Conservation (phyloP, 2,113 vertebrate genomes). For the Zosterops pallidus region DNA sequence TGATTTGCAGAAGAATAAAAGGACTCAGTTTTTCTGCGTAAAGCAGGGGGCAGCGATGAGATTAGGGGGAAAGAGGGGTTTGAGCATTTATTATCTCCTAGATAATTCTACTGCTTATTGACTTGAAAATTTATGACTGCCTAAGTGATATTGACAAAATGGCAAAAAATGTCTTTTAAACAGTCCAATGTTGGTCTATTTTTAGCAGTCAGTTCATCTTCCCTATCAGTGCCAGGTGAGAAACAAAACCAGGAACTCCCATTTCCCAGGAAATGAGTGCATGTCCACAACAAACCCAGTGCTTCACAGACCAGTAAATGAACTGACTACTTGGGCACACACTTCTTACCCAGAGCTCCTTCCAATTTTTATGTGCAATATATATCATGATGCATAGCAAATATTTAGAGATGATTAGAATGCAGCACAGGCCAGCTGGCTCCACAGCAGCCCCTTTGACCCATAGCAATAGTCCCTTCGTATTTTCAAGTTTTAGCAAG, state of each 20-base stretch:
- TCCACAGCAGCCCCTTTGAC: background rate
- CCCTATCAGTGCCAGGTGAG: background rate
- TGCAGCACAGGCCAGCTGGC: background rate
- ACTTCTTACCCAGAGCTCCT: background rate
- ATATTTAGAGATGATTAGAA: background rate
- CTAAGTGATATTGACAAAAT: background rate
- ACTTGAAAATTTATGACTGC: background rate
- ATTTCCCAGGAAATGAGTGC: background rate
- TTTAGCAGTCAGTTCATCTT: background rate
- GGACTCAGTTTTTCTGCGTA: background rate
- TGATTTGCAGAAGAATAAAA: background rate
- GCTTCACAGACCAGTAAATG: background rate
- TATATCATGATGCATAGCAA: background rate
- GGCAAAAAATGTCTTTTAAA: background rate
- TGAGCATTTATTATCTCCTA: background rate
- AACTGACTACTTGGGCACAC: background rate
- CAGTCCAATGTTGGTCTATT: background rate
- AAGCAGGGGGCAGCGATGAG: background rate
- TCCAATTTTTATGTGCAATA: background rate
- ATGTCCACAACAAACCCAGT: rapidly evolving
- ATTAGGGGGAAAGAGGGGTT: background rate
- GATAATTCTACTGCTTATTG: background rate
- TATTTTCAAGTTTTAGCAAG: background rate
- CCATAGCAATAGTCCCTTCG: rapidly evolving
- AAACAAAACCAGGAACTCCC: background rate